These are phyloP conservation scores for Leucozona laternaria DNA, from an alignment of 2,888 invertebrate genomes.

Conservation along the genomic window DNA sequence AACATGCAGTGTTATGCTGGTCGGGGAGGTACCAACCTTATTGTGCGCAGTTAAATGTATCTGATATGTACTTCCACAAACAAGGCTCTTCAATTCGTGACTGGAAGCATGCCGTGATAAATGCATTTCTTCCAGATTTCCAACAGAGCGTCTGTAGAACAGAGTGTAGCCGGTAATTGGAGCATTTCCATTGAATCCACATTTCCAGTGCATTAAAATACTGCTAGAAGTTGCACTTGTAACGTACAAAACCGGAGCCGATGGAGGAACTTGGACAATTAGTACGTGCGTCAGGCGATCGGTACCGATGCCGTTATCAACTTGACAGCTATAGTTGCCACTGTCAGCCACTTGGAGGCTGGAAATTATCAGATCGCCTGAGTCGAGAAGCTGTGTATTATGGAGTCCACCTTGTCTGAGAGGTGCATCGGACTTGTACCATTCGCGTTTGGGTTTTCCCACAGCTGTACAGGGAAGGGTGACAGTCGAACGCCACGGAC, in stretches of 20 bases:
- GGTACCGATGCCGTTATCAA: conserved; percentile 88
- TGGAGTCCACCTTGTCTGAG: conserved; percentile 86
- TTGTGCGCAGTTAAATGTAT: conserved; percentile 89
- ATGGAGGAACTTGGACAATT: conserved; percentile 90
- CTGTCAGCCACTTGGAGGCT: conserved; percentile 87
- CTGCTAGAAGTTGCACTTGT: conserved; percentile 91
- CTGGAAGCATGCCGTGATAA: conserved; percentile 88
- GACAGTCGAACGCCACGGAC: conserved; percentile 88
- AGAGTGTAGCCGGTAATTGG: conserved; percentile 88
- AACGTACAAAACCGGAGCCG: conserved; percentile 89
- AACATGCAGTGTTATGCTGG: conserved; percentile 88
- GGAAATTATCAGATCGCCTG: conserved; percentile 87
- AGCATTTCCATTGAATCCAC: conserved; percentile 89
- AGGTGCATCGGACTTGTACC: conserved; percentile 86
- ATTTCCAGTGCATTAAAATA: conserved; percentile 90
- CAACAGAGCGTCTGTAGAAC: conserved; percentile 87
- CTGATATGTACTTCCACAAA: conserved; percentile 90
- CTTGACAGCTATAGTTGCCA: conserved; percentile 89
- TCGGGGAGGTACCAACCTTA: conserved; percentile 88
- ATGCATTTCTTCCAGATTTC: conserved; percentile 87
- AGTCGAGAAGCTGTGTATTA: conserved; percentile 87
- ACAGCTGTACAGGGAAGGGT: conserved; percentile 88
- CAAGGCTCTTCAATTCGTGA: conserved; percentile 88
- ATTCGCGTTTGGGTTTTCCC: conserved; percentile 87
- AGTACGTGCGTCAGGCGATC: conserved; percentile 87